These are phyloP conservation scores for Sula dactylatra DNA, from an alignment of 2,113 vertebrate species.

Conservation along the genomic window DNA sequence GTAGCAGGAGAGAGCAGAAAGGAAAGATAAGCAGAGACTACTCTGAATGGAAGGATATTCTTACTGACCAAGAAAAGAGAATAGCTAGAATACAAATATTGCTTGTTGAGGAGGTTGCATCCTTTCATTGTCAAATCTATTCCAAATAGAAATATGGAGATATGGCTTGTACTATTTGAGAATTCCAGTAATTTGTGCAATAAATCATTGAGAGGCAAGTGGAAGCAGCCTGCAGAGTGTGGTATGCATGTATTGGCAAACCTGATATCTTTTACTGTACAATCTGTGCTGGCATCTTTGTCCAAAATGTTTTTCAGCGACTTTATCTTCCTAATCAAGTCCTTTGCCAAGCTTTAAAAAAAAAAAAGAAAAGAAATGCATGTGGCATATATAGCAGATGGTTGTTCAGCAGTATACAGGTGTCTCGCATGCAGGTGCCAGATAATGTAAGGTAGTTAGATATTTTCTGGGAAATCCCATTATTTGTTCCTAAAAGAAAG, in stretches of 20 bases:
- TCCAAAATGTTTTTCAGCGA: slow-evolving; percentile 49
- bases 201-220: not conserved
- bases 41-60: not conserved
- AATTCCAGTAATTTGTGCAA: slow-evolving; percentile 37
- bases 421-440: slow-evolving; percentile 24
- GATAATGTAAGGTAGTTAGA: not conserved
- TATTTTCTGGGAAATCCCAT: slow-evolving; percentile 8
- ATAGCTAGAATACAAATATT: not conserved
- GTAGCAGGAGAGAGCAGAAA: not conserved
- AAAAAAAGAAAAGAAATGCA: not conserved
- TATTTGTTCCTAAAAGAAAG: not conserved
- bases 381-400: slow-evolving; percentile 26
- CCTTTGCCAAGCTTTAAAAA: slow-evolving; percentile 23
- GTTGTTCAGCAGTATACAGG: slow-evolving; percentile 17
- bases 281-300: slow-evolving; percentile 57
- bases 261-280: slow-evolving; percentile 30
- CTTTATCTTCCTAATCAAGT: slow-evolving; percentile 38
- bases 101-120: not conserved
- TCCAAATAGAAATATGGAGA: not conserved
- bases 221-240: not conserved
- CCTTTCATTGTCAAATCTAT: not conserved
- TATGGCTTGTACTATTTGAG: not conserved
- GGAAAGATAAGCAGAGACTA: not conserved
- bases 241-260: slow-evolving; percentile 12
- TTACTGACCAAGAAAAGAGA: not conserved